These are phyloP conservation scores for Remorina albescens DNA, from an alignment of 2,797 vertebrate species.

Conservation along the genomic window DNA sequence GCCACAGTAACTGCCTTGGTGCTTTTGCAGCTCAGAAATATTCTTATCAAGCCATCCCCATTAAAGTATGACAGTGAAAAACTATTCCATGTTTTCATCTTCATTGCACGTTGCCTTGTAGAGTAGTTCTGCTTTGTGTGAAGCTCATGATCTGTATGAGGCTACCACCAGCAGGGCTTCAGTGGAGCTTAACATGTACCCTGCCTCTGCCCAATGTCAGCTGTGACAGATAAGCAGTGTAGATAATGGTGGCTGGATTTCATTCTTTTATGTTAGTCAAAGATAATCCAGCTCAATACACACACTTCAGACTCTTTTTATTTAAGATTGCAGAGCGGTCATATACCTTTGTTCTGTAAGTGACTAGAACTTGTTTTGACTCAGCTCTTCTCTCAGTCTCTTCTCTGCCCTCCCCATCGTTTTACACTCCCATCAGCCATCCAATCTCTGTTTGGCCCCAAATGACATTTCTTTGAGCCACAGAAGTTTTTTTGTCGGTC, in stretches of 20 bases:
- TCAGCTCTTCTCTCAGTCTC: too few relatives aligned
- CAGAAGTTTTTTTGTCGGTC: slow-evolving; percentile 57
- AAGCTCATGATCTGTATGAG: background rate
- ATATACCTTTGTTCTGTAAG: background rate
- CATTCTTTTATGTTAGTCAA: too few relatives aligned
- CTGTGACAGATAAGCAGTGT: too few relatives aligned
- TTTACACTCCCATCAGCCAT: slow-evolving; percentile 62
- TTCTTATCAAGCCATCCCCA: background rate
- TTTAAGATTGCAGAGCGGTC: background rate
- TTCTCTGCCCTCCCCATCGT: too few relatives aligned
- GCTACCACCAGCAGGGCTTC: background rate
- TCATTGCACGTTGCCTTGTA: background rate
- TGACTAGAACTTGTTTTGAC: too few relatives aligned
- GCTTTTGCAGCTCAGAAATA: slow-evolving; percentile 24
- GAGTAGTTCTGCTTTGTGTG: background rate
- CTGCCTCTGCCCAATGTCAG: too few relatives aligned
- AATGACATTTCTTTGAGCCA: slow-evolving; percentile 52
- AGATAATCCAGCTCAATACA: background rate
- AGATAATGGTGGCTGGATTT: too few relatives aligned
- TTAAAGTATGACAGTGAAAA: background rate
- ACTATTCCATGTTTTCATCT: background rate
- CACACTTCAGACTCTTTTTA: background rate
- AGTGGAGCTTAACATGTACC: background rate
- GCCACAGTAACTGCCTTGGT: slow-evolving; percentile 1
- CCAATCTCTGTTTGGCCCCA: slow-evolving; percentile 52